A percentile compares a stretch with the other conserved stretches of the same genome.
Conservation (phyloP, 2,797 vertebrate species). For the Tenualosa ilisha region DNA sequence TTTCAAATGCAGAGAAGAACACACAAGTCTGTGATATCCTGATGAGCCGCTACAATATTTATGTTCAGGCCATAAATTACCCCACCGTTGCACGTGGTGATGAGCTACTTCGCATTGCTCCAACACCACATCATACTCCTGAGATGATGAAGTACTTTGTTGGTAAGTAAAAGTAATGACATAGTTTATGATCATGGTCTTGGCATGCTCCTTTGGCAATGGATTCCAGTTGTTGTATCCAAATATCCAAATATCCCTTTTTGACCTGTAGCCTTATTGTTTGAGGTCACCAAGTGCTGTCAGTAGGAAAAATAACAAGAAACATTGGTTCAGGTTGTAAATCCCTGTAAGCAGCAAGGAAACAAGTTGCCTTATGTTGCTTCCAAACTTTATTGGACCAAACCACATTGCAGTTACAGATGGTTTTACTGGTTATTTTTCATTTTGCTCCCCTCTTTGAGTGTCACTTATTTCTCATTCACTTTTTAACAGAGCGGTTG, state of each 20-base stretch:
- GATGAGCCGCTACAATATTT: conserved; percentile 92
- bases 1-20: conserved; percentile 92
- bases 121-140: conserved; percentile 93
- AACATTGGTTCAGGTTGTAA: too few species aligned
- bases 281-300: too few species aligned
- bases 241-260: too few species aligned
- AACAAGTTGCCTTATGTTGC: too few species aligned
- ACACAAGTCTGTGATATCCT: conserved; percentile 89
- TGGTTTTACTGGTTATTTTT: background rate
- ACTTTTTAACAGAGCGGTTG: conserved; percentile 79
- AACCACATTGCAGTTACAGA: too few species aligned
- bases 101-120: conserved; percentile 92
- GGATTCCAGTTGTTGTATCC: too few species aligned
- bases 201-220: too few species aligned
- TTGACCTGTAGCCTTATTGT: too few species aligned
- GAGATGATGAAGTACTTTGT: conserved; percentile 97
- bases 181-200: background rate
- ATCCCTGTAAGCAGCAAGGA: too few species aligned
- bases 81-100: conserved; percentile 92
- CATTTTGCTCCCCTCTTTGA: background rate
- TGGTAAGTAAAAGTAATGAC: conserved; percentile 72
- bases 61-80: conserved; percentile 97
- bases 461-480: conserved; percentile 16
- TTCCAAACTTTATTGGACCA: too few species aligned
- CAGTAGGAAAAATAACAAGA: too few species aligned